Percentiles rank a stretch among this genome's conserved stretches.
phyloP scores from a whole-genome alignment of 2,888 invertebrate genomes.

The Drosophila suboccidentalis region DNA sequence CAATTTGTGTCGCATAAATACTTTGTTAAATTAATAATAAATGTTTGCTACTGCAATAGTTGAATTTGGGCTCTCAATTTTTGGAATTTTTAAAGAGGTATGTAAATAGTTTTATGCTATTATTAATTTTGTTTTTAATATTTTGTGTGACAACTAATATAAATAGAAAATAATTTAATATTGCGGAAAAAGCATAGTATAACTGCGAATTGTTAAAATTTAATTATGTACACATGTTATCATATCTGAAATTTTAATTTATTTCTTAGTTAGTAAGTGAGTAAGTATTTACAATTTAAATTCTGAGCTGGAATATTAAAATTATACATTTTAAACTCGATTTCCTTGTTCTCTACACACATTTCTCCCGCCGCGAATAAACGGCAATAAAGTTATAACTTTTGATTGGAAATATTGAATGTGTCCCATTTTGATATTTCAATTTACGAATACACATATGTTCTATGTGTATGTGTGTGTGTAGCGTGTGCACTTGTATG shows the following conservation, averaged over 20 bases:
- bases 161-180: background rate
- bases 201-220: too few relatives aligned
- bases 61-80: background rate
- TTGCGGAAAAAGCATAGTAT: too few relatives aligned
- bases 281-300: background rate
- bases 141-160: too few relatives aligned
- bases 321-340: background rate
- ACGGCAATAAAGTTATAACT: slow-evolving; percentile 21
- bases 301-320: background rate
- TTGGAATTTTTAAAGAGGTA: background rate
- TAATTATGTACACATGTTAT: too few relatives aligned
- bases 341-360: background rate
- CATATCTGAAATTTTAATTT: too few relatives aligned
- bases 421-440: slow-evolving; percentile 25
- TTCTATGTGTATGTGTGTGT: background rate
- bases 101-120: background rate
- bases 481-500: slow-evolving; percentile 9
- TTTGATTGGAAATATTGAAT: slow-evolving; percentile 29
- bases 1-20: slow-evolving; percentile 7
- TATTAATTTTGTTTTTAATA: background rate
- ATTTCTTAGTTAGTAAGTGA: too few relatives aligned
- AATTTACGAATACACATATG: background rate
- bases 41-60: background rate
- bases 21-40: background rate
- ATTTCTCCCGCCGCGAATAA: background rate